Conservation (phyloP, 1,140 invertebrate genomes). For the Hyles euphorbiae region DNA sequence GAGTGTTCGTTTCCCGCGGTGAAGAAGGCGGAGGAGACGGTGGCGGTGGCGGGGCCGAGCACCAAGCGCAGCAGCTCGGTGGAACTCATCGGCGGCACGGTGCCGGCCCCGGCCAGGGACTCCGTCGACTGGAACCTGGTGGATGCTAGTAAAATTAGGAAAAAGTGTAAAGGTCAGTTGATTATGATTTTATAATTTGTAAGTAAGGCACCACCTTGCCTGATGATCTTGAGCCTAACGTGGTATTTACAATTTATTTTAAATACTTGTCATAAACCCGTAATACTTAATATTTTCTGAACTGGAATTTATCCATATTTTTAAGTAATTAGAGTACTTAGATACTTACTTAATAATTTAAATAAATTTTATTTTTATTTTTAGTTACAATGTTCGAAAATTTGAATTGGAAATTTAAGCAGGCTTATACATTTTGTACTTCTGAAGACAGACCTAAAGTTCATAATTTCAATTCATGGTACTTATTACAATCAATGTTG, state of each 20-base stretch:
- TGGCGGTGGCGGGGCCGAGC: constrained; percentile 45
- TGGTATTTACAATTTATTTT: not conserved
- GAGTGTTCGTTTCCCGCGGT: constrained; percentile 41
- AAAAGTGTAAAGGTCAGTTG: constrained; percentile 61
- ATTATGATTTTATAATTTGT: not conserved
- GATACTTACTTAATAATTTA: too few species aligned
- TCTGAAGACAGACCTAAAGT: too few species aligned
- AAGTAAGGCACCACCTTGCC: not conserved
- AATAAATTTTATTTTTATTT: not conserved
- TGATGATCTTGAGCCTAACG: too few species aligned
- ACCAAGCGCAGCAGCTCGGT: constrained; percentile 62
- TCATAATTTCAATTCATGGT: too few species aligned
- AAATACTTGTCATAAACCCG: not conserved
- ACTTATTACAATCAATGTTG: too few species aligned
- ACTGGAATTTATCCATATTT: not conserved
- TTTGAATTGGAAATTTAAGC: not conserved
- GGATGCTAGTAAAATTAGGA: constrained; percentile 70
- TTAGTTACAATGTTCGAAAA: not conserved
- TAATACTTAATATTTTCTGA: not conserved
- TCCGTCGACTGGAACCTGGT: constrained; percentile 68
- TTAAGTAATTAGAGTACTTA: not conserved
- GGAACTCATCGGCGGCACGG: constrained; percentile 59
- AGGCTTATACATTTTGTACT: too few species aligned
- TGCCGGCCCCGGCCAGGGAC: constrained; percentile 57
- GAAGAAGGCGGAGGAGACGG: constrained; percentile 42